Base-by-base conservation (phyloP, 2,888 invertebrate species). In the Drosophila kambysellisi region DNA sequence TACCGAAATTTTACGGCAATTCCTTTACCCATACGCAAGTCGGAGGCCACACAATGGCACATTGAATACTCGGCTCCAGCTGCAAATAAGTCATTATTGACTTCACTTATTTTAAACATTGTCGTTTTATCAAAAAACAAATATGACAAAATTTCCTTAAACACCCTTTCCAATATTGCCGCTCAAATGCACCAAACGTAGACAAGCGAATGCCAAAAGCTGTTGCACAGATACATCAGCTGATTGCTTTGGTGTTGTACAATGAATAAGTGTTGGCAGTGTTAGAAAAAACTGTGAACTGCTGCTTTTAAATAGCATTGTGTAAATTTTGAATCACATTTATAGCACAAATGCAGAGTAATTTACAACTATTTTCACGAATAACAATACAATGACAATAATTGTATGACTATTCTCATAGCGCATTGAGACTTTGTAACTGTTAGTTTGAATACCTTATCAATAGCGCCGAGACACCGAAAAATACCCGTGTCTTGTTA, bases 41-140 rank as follows among this genome's bases (percentile, higher is more conserved):
- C 95, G 60, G 94, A 73, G 89, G 94, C 94, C 0, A 95, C 95
- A 89, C 95, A 95, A 81, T 95, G 95, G 1, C 94, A 95, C 75
- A 95, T 77, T 0, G 94, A 93, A 84, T 91, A 94, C 5, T 94
- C 92, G 2, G 89, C 79, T 2, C 92, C 82, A 35, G 93, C 93
- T 15, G 88, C 79, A 91, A 94, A 95, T 74, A 94, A 91, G 93
- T 95, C 94, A 1, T 93, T 94, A 39, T 89, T 83, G n/a, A 93
- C 78, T 92, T 95, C 94, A 33, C 64, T 90, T 35, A 92, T 64
- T 39, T 25, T 60, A 3, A 81, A 86, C 11, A 35, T 35, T 54
- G 83, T 39, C 81, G 85, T 80, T 61, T 30, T 61, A 54, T 30
- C 12, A 51, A 35, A 9, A 35, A 60, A 4, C 33, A 25, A 67